Percentiles rank a stretch among this genome's conserved stretches.
Conservation (phyloP, 2,113 vertebrate species). For the Lutjanus erythropterus region DNA sequence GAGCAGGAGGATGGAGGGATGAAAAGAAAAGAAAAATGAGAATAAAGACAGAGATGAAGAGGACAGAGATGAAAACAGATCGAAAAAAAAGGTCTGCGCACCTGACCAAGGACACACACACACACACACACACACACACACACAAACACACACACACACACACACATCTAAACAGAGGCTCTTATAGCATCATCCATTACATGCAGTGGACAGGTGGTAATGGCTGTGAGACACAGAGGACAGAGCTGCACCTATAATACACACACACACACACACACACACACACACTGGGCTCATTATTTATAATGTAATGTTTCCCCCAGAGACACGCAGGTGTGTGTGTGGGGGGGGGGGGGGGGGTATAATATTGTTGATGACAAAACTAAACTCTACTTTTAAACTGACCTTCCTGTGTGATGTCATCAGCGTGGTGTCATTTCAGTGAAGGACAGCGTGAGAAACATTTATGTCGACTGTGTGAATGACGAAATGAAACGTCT, state of each 20-base stretch:
- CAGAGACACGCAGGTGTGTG: background rate
- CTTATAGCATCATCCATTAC: constrained; percentile 51
- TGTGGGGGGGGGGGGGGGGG: background rate
- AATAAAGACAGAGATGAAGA: background rate
- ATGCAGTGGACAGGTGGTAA: constrained; percentile 30
- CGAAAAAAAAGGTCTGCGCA: background rate
- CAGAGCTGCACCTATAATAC: constrained; percentile 40
- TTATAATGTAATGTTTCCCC: constrained; percentile 26
- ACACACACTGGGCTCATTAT: constrained; percentile 28
- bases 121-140: constrained; percentile 18
- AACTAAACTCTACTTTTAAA: constrained; percentile 35
- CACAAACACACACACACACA: constrained; percentile 20
- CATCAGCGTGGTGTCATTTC: background rate
- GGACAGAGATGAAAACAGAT: background rate
- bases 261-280: constrained; percentile 24
- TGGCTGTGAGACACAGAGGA: constrained; percentile 45
- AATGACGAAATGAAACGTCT: no score
- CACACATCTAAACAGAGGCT: constrained; percentile 8
- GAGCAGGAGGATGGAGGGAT: background rate
- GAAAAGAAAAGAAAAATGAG: background rate
- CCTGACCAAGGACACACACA: constrained; percentile 30
- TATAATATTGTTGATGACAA: constrained; percentile 13
- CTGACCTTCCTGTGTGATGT: constrained; percentile 21
- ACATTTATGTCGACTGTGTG: no score
- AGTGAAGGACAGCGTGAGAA: no score